Evolutionary conservation across 2,888 invertebrate species (phyloP).

Genomic region (Dynastes maya): DNA sequence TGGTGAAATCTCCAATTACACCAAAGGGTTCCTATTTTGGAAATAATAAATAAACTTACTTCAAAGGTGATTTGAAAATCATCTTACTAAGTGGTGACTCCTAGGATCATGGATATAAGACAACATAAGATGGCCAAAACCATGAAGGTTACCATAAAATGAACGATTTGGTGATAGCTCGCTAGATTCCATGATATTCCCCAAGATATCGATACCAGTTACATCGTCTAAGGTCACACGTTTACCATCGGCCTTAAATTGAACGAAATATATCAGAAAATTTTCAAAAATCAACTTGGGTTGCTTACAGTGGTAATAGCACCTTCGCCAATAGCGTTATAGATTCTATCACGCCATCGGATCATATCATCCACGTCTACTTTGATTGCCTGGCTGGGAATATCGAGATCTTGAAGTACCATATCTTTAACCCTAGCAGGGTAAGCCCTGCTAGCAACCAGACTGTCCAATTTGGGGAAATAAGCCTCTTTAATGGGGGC

Average conservation of each 20-base stretch:
- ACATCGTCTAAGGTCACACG: conserved; percentile 75
- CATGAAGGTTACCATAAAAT: conserved; percentile 85
- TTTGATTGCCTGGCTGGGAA: conserved; percentile 78
- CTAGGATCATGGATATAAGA: conserved; percentile 86
- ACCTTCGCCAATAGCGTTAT: conserved; percentile 79
- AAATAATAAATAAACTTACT: neutral
- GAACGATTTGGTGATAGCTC: conserved; percentile 78
- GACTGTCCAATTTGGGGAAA: conserved; percentile 85
- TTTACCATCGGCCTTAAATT: conserved; percentile 73
- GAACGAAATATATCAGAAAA: neutral
- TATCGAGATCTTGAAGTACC: conserved; percentile 74
- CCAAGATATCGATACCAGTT: conserved; percentile 83
- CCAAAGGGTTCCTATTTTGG: conserved; percentile 79
- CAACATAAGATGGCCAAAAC: conserved; percentile 84
- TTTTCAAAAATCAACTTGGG: conserved; percentile 40
- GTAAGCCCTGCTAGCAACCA: conserved; percentile 82
- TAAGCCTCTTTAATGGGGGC: conserved; percentile 82
- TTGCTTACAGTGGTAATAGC: conserved; percentile 72
- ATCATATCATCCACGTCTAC: conserved; percentile 79
- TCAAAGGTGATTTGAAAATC: too few relatives aligned
- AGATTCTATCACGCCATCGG: conserved; percentile 81
- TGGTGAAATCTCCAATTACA: conserved; percentile 86
- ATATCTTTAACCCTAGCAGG: conserved; percentile 77
- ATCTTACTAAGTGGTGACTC: conserved; percentile 77
- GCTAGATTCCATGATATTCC: conserved; percentile 83